Conservation (phyloP, 2,797 vertebrate species). For the Acanthurus leucopareius region DNA sequence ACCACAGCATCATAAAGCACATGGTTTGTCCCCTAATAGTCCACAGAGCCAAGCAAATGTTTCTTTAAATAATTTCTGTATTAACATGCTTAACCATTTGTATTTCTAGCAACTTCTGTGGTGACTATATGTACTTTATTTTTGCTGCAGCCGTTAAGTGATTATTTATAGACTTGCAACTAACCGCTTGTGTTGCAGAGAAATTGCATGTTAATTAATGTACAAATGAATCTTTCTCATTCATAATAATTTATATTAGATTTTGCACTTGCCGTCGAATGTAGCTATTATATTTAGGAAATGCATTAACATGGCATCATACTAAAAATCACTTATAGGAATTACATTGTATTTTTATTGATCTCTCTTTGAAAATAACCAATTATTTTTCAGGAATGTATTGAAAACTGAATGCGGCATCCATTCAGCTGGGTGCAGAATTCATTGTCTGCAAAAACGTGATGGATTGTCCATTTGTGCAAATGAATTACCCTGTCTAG, state of each 20-base stretch:
- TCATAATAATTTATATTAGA: slow-evolving; percentile 27
- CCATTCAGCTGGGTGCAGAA: slow-evolving; percentile 45
- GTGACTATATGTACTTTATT: background rate
- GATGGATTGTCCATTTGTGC: slow-evolving; percentile 78
- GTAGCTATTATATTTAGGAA: slow-evolving; percentile 27
- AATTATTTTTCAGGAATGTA: slow-evolving; percentile 61
- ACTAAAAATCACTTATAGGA: slow-evolving; percentile 56
- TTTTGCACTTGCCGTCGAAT: slow-evolving; percentile 36
- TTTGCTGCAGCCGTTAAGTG: background rate
- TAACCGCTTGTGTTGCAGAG: slow-evolving; percentile 3
- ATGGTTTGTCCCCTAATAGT: slow-evolving; percentile 24
- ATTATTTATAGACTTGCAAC: slow-evolving; percentile 12
- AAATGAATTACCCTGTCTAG: slow-evolving; percentile 73
- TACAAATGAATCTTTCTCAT: slow-evolving; percentile 10
- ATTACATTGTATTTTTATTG: slow-evolving; percentile 45
- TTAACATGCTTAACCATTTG: slow-evolving; percentile 12
- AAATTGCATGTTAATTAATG: slow-evolving; percentile 27
- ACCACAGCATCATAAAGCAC: slow-evolving; percentile 58
- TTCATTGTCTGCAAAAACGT: slow-evolving; percentile 68
- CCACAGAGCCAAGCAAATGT: slow-evolving; percentile 31
- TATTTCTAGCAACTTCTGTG: slow-evolving; percentile 8
- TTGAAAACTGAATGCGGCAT: slow-evolving; percentile 57
- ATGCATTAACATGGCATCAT: slow-evolving; percentile 27
- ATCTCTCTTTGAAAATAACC: slow-evolving; percentile 60
- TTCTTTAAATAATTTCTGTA: background rate